phyloP scores from a whole-genome alignment of 2,888 invertebrate species.

The Cataglyphis altisquamis region DNA sequence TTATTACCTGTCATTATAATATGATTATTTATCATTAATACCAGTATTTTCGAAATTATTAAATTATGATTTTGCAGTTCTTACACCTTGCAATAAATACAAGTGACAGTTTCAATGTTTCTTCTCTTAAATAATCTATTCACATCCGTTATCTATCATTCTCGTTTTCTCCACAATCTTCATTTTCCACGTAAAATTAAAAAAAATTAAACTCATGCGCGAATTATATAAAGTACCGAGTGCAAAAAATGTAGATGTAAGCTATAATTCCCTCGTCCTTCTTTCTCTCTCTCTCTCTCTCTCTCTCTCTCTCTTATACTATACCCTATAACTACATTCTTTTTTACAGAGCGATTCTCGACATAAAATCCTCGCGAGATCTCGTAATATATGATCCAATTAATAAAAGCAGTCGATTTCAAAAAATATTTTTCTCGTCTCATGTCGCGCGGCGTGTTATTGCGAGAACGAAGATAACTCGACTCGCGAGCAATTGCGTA shows the following conservation, averaged over 20 bases:
- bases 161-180: neutral
- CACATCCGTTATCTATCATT: neutral
- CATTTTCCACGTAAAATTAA: neutral
- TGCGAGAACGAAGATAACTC: constrained; percentile 21
- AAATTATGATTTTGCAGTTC: neutral
- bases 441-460: neutral
- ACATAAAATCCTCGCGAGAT: neutral
- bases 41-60: neutral
- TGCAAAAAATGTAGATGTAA: neutral
- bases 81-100: neutral
- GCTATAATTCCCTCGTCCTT: neutral
- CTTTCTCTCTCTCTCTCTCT: neutral
- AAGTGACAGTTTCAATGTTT: neutral
- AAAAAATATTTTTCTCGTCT: neutral
- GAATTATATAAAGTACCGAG: neutral
- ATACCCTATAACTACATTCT: neutral
- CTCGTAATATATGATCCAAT: neutral
- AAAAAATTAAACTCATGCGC: neutral
- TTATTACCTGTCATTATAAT: neutral
- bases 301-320: neutral
- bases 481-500: constrained; percentile 55
- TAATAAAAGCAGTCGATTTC: neutral
- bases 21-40: neutral
- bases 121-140: neutral
- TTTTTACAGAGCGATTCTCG: neutral